A percentile compares a stretch with the other conserved stretches of the same genome.
phyloP scores from a whole-genome alignment of 2,113 vertebrate species.

The Laticauda laticaudata region DNA sequence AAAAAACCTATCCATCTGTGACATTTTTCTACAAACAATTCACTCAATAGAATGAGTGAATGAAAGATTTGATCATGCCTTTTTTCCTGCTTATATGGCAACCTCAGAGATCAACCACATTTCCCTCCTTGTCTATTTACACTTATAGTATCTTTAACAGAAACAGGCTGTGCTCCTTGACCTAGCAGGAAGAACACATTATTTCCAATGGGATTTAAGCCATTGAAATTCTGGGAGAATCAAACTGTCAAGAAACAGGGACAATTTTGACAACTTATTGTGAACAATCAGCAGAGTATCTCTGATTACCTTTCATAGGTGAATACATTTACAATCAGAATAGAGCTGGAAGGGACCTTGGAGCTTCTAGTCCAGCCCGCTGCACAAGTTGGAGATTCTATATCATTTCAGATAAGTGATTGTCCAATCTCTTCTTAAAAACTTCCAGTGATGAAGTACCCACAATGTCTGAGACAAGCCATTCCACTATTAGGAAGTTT shows the following conservation, averaged over 20 bases:
- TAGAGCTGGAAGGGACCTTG: no score
- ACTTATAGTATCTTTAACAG: neutral
- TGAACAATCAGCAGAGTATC: neutral
- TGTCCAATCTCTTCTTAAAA: no score
- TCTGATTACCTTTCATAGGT: neutral
- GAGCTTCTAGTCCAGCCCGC: no score
- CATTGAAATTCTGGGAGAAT: neutral
- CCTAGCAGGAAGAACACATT: neutral
- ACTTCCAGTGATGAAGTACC: no score
- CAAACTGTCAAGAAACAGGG: constrained; percentile 1
- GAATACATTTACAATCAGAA: neutral
- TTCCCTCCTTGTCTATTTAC: constrained; percentile 37
- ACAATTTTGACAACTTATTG: constrained; percentile 5
- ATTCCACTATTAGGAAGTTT: no score
- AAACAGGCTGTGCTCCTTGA: neutral
- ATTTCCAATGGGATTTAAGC: neutral
- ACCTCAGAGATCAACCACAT: constrained; percentile 32
- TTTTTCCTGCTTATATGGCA: constrained; percentile 36
- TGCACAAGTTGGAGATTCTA: no score
- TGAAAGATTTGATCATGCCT: constrained; percentile 23
- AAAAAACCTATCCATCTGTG: constrained; percentile 5
- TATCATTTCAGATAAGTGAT: no score
- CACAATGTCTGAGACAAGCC: no score
- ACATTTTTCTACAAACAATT: constrained; percentile 41
- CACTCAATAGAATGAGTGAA: constrained; percentile 36